Conservation (phyloP, 2,888 invertebrate genomes). For the Cerceris rybyensis region DNA sequence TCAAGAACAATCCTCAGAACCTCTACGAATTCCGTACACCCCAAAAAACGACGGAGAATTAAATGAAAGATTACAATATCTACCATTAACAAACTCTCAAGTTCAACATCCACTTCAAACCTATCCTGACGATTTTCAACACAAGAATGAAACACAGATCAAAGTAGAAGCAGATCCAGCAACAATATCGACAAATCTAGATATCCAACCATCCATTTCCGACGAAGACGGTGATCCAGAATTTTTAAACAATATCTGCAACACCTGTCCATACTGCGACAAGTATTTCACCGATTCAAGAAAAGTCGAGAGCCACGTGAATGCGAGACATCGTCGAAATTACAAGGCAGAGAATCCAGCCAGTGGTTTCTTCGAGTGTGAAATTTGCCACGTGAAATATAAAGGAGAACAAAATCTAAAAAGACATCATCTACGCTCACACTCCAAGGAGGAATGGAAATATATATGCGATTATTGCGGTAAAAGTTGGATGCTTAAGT, state of each 20-base stretch:
- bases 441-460: slow-evolving; percentile 55
- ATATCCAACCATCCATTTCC: slow-evolving; percentile 73
- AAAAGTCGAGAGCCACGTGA: too few relatives aligned
- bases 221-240: slow-evolving; percentile 37
- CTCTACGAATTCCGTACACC: slow-evolving; percentile 62
- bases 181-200: slow-evolving; percentile 75
- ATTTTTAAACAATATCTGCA: slow-evolving; percentile 46
- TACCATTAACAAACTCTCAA: too few relatives aligned
- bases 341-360: slow-evolving; percentile 33
- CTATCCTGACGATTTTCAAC: too few relatives aligned
- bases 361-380: slow-evolving; percentile 60
- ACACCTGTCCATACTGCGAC: slow-evolving; percentile 65
- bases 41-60: not conserved
- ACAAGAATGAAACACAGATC: too few relatives aligned
- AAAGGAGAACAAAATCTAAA: slow-evolving; percentile 57
- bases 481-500: slow-evolving; percentile 61
- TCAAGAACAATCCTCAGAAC: slow-evolving; percentile 70
- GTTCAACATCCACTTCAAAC: too few relatives aligned
- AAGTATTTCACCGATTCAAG: slow-evolving; percentile 45
- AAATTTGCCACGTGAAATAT: slow-evolving; percentile 61
- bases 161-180: too few relatives aligned
- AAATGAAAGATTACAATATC: not conserved
- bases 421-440: slow-evolving; percentile 58
- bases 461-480: slow-evolving; percentile 61
- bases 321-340: slow-evolving; percentile 16